phyloP scores from a whole-genome alignment of 2,113 vertebrate species.

The Gyps fulvus region DNA sequence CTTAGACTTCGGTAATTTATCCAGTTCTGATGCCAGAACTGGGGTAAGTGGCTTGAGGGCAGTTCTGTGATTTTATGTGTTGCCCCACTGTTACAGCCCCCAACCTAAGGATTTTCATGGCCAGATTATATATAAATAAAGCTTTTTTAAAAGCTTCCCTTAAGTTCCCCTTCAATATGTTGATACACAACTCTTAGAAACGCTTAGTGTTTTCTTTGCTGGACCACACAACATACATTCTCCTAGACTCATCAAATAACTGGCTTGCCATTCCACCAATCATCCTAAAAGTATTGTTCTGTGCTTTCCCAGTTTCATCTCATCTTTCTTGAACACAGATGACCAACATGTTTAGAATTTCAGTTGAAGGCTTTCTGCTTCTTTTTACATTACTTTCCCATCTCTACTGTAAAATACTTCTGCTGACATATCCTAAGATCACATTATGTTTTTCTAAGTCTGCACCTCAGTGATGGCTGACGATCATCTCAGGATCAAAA shows the following conservation, averaged over 20 bases:
- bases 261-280: not conserved
- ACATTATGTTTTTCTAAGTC: not conserved
- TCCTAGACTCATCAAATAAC: not conserved
- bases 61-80: not conserved
- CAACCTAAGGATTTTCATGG: not conserved
- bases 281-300: not conserved
- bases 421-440: not conserved
- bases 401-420: not conserved
- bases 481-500: not conserved
- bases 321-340: not conserved
- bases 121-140: not conserved
- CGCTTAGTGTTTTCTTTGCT: not conserved
- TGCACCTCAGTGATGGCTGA: not conserved
- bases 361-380: not conserved
- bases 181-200: not conserved
- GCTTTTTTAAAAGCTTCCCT: not conserved
- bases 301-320: not conserved
- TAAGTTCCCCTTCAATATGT: not conserved
- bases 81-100: not conserved
- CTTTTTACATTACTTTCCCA: not conserved
- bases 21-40: not conserved
- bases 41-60: not conserved
- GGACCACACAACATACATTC: not conserved
- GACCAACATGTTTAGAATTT: not conserved
- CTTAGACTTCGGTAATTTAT: not conserved